Evolutionary conservation across 2,797 vertebrate species (phyloP).

Genomic region (Crenuchus spilurus): DNA sequence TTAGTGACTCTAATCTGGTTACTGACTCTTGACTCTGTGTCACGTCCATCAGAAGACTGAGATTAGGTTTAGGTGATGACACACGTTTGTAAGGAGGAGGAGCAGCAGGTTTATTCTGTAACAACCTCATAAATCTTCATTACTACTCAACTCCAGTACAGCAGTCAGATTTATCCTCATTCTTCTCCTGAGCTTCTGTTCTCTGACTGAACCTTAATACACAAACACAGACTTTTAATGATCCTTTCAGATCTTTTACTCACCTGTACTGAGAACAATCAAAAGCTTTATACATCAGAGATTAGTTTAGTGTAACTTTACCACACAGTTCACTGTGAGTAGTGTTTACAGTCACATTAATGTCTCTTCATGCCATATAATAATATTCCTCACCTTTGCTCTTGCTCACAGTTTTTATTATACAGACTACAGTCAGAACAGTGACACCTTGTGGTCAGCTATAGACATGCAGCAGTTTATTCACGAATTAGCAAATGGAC

Average conservation of each 20-base stretch:
- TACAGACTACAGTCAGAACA: not conserved
- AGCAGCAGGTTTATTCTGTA: constrained; percentile 52
- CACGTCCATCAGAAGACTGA: constrained; percentile 9
- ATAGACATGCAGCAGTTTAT: not conserved
- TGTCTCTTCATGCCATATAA: not conserved
- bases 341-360: not conserved
- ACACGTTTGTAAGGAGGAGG: constrained; percentile 35
- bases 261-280: no score
- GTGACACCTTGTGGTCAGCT: constrained; percentile 11
- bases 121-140: constrained; percentile 12
- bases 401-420: not conserved
- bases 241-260: no score
- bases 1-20: not conserved
- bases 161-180: not conserved
- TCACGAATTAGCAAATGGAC: no score
- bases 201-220: not conserved
- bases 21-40: not conserved
- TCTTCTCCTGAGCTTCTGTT: no score
- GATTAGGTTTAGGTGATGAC: constrained; percentile 1
- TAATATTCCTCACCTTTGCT: not conserved
- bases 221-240: no score
- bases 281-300: not conserved
- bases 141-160: not conserved
- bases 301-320: not conserved
- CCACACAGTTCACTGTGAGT: not conserved